Evolutionary conservation across 2,888 invertebrate species (phyloP).

Genomic region (Drosophila antonietae): DNA sequence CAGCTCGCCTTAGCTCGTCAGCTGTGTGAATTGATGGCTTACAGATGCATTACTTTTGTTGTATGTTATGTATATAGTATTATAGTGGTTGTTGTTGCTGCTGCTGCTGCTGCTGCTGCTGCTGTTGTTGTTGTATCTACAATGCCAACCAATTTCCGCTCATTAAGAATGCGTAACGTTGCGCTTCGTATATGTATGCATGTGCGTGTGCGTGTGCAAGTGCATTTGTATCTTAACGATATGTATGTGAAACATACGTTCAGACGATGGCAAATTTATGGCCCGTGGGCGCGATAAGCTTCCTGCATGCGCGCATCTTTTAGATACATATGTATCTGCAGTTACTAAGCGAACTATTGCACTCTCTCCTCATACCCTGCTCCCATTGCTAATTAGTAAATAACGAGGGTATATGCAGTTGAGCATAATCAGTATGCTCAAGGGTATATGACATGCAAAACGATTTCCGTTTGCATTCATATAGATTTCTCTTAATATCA

Average conservation of each 20-base stretch:
- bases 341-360: conserved; percentile 11
- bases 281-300: conserved; percentile 69
- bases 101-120: conserved; percentile 5
- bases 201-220: conserved; percentile 25
- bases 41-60: conserved; percentile 42
- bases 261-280: conserved; percentile 66
- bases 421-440: too few relatives aligned
- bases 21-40: conserved; percentile 58
- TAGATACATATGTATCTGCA: conserved; percentile 9
- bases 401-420: too few relatives aligned
- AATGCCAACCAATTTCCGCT: conserved; percentile 77
- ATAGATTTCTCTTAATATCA: not conserved
- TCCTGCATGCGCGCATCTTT: conserved; percentile 54
- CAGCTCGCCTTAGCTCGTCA: conserved; percentile 31
- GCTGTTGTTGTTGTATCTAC: conserved; percentile 22
- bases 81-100: not conserved
- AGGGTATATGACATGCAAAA: too few relatives aligned
- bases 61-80: not conserved
- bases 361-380: not conserved
- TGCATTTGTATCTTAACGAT: conserved; percentile 69
- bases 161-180: conserved; percentile 70
- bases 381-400: not conserved
- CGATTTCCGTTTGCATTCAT: not conserved
- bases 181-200: conserved; percentile 5
- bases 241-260: conserved; percentile 72